Base-by-base conservation (phyloP, 2,797 vertebrate species). In the Argya squamiceps region DNA sequence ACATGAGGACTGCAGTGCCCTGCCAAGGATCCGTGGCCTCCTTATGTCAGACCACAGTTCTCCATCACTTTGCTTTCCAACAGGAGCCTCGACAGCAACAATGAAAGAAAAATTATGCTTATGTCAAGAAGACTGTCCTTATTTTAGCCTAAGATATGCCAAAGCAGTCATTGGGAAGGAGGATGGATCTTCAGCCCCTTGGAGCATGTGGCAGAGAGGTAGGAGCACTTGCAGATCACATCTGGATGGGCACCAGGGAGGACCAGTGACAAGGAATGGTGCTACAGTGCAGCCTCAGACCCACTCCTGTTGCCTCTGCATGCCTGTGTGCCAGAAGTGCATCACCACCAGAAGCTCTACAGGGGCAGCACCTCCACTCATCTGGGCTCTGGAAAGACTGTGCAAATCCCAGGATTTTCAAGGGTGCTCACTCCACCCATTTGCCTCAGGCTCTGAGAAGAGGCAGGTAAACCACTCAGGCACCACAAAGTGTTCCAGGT, bases 371-470 rank as follows among this genome's bases (percentile, higher is more conserved):
- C 24, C 13, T 50, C 30, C 34, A 4, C 18, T 12, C 26, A 12
- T 23, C 0, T 10, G 37, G 20, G 34, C 43, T 84, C 59, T 41
- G 41, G 30, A 34, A 75, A 75, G 36, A 21, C 39, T 52, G 49
- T 44, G 44, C 44, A 44, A 44, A 44, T 22, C 44, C 44, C 44
- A 44, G 44, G 44, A 9, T 44, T 44, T 44, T 19, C 36, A 18
- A 8, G 0, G 13, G n/a, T 1, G 1, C n/a, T 56, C n/a, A 2
- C 9, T 46, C 41, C 20, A 67, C 43, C 50, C 4, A 0, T 39
- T 65, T 34, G 56, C 67, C 43, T 49, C 9, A 1, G 11, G 18
- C 21, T 64, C 59, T 52, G 12, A 6, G 63, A 1, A 52, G 30
- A 21, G 53, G 26, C 15, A 27, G 50, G 32, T 14, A 50, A 81